phyloP scores from a whole-genome alignment of 2,888 invertebrate species.

The Anaspis maculata region DNA sequence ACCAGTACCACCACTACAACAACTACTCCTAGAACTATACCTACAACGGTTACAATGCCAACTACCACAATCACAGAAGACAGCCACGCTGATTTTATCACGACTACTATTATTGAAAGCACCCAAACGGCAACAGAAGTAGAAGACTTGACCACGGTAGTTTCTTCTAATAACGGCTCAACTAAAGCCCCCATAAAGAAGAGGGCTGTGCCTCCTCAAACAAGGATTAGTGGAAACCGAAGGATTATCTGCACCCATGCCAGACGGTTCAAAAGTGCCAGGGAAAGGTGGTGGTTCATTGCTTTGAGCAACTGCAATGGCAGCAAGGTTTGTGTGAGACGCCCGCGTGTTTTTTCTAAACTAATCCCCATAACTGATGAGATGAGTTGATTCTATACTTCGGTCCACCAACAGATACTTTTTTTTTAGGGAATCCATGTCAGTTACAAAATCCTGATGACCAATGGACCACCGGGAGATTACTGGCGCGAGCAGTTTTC shows the following conservation, averaged over 20 bases:
- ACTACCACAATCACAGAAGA: too few species aligned
- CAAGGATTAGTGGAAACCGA: constrained; percentile 36
- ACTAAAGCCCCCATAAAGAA: constrained; percentile 26
- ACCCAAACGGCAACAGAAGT: too few species aligned
- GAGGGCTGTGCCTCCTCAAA: constrained; percentile 35
- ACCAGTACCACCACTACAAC: neutral
- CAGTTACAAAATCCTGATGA: constrained; percentile 76
- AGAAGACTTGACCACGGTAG: too few species aligned
- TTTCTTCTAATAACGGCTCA: too few species aligned
- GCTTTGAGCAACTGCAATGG: constrained; percentile 74
- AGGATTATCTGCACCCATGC: constrained; percentile 55
- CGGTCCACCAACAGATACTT: too few species aligned
- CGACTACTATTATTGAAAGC: too few species aligned
- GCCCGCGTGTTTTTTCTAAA: neutral
- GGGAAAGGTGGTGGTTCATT: constrained; percentile 93
- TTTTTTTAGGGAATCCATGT: constrained; percentile 76
- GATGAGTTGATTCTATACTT: too few species aligned
- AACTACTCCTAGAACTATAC: neutral
- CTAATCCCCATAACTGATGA: constrained; percentile 2
- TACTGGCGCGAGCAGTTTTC: constrained; percentile 88
- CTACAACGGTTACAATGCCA: neutral
- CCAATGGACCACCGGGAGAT: constrained; percentile 72
- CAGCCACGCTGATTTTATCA: too few species aligned
- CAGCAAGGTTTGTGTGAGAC: constrained; percentile 48
- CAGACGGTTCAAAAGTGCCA: constrained; percentile 65